phyloP scores from a whole-genome alignment of 2,113 vertebrate species.

The Camelus dromedarius region DNA sequence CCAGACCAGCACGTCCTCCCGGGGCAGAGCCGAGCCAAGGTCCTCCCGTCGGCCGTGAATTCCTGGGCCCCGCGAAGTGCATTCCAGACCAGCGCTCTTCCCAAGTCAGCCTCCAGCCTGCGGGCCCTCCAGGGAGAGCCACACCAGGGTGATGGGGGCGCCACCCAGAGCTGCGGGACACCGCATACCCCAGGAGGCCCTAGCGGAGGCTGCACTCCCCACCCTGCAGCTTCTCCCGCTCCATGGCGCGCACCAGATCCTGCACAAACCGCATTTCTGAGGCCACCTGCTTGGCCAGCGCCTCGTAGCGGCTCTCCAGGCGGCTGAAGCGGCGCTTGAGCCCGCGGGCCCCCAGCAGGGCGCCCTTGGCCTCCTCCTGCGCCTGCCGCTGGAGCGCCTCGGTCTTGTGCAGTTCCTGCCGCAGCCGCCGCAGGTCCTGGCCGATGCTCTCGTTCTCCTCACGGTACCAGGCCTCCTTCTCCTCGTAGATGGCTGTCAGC shows the following conservation, averaged over 20 bases:
- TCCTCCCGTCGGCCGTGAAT: not conserved
- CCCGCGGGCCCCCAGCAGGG: constrained; percentile 91
- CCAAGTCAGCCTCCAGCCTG: accelerated
- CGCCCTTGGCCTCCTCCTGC: constrained; percentile 92
- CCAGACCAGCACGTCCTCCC: not conserved
- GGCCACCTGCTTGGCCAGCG: constrained; percentile 94
- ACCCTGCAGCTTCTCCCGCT: constrained; percentile 88
- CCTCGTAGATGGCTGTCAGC: constrained; percentile 95
- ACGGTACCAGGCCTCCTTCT: constrained; percentile 97
- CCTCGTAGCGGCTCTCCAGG: constrained; percentile 96
- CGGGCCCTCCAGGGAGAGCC: not conserved
- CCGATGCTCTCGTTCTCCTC: constrained; percentile 96
- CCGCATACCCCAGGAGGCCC: accelerated
- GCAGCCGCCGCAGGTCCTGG: constrained; percentile 92
- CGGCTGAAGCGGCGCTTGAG: constrained; percentile 94
- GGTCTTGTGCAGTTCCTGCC: constrained; percentile 93
- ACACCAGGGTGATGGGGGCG: not conserved
- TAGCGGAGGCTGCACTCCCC: constrained; percentile 89
- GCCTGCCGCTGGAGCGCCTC: constrained; percentile 93
- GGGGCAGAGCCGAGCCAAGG: not conserved
- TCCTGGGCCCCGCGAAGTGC: accelerated
- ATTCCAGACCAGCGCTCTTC: not conserved
- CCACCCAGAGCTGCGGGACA: accelerated
- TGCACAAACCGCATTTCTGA: constrained; percentile 96
- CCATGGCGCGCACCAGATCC: constrained; percentile 94